A percentile compares a stretch with the other conserved stretches of the same genome.
Evolutionary conservation across 1,140 invertebrate species (phyloP).

Genomic region (Neodiprion pinetum): DNA sequence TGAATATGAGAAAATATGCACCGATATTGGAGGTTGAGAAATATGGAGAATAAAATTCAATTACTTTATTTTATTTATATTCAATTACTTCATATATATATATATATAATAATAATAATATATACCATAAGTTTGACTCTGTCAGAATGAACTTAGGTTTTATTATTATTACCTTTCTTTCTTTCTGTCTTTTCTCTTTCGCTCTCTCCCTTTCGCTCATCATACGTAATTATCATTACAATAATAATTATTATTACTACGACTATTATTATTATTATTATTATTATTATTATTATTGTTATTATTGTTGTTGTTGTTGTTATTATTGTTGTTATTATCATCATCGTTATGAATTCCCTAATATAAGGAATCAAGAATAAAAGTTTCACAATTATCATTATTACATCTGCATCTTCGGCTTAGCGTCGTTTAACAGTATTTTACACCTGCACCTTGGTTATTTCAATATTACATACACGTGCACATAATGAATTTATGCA

Average conservation of each 20-base stretch:
- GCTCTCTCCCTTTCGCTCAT: not conserved
- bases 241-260: conserved; percentile 9
- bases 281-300: not conserved
- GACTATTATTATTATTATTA: not conserved
- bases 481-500: conserved; percentile 25
- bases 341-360: not conserved
- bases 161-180: not conserved
- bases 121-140: not conserved
- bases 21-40: no score
- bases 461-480: not conserved
- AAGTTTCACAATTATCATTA: not conserved
- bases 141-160: not conserved
- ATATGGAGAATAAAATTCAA: no score
- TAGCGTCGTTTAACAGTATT: no score
- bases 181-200: not conserved
- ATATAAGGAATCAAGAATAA: conserved; percentile 3
- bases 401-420: no score
- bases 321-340: not conserved
- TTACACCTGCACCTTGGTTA: not conserved
- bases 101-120: no score
- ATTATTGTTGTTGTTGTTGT: not conserved
- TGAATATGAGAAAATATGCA: no score
- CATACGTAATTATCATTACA: not conserved
- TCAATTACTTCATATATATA: no score
- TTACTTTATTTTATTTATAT: no score